Evolutionary conservation across 2,113 vertebrate species (phyloP), one percentile per base, ranked within the genome.

Genomic region (Acanthisitta chloris): DNA sequence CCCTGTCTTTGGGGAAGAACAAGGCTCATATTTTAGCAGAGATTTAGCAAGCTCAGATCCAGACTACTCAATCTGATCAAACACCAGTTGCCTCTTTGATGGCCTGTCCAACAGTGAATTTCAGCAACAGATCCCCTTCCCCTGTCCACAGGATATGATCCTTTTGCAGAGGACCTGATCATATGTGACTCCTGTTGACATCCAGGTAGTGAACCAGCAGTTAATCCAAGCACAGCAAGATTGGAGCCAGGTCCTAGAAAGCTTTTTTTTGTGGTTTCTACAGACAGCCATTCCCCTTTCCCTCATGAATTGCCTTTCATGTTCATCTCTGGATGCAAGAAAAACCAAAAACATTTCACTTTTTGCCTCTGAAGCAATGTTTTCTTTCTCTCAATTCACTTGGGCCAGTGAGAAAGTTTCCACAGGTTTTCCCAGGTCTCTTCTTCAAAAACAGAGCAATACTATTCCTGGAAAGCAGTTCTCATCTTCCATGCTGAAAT

Each of bases 201-300:
- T 64, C 49, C 49, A 78, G 17, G 54, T 34, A 86, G 55, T 14
- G 90, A 81, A 81, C 18, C 58, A 83, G 66, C 15, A 21, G 43
- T 71, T 83, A 59, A 54, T 81, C 90, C 85, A 92, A 88, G 55
- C 1, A 6, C 79, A 81, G 76, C 85, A 88, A 88, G 65, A 54
- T 17, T 28, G 36, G n/a, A 94, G 65, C 88, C 92, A 93, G 36
- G n/a, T 64, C 92, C 90, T 95, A 70, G 43, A 90, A 83, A 93
- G 66, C 36, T 66, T 64, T 88, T 19, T 48, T 51, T 78, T 94
- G 85, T 83, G 85, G 90, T 93, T 93, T 95, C 51, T 29, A 38
- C 67, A 70, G 67, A 10, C 74, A 86, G 58, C 19, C 70, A 11
- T 91, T 89, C 54, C 23, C 8, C n/a, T 86, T 70, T 81, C 67